Evolutionary conservation across 2,888 invertebrate species (phyloP), one percentile per base, ranked within the genome.

Genomic region (Tenthredo livida): DNA sequence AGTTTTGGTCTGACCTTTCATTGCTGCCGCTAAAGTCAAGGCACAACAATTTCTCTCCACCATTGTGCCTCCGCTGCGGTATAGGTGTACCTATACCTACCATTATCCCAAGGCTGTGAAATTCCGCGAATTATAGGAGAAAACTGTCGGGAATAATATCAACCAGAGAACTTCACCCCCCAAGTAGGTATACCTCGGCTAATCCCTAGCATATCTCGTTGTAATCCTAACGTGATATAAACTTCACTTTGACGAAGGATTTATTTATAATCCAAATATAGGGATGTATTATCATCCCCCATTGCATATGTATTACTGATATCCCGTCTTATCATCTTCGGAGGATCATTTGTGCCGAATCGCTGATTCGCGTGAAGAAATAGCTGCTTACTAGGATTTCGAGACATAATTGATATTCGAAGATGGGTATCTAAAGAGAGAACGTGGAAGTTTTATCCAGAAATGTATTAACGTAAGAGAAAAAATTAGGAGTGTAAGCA

Each of bases 141-240:
- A 70, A 70, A 70, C n/a, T 37, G 70, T 33, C 29, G 37, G 37
- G 37, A 17, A 70, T 37, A 37, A 17, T 70, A 33, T 37, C 17
- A 70, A n/a, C 17, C 2, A 70, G 37, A 37, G 61, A 61, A 61
- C 25, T 61, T 61, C 25, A 12, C 61, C 25, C 0, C n/a, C 4
- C 61, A 25, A 61, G 61, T 61, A 29, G 29, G 2, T 29, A 9
- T 29, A 37, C 70, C 37, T 37, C 3, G 72, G 72, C 72, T 43
- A 73, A 73, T 73, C 72, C 70, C 33, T 70, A 9, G 37, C n/a
- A 37, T 70, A 70, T 70, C 70, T 70, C 17, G 37, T 37, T 70
- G 70, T 70, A 70, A 70, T 70, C 37, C 70, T 33, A 37, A 70
- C 70, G 37, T 70, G 3, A 67, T 70, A 70, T 37, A 37, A 70